Percentiles rank a stretch among this genome's conserved stretches.
These are phyloP conservation scores for Drosophila neonasuta DNA, from an alignment of 2,888 invertebrate species.

Conservation along the genomic window DNA sequence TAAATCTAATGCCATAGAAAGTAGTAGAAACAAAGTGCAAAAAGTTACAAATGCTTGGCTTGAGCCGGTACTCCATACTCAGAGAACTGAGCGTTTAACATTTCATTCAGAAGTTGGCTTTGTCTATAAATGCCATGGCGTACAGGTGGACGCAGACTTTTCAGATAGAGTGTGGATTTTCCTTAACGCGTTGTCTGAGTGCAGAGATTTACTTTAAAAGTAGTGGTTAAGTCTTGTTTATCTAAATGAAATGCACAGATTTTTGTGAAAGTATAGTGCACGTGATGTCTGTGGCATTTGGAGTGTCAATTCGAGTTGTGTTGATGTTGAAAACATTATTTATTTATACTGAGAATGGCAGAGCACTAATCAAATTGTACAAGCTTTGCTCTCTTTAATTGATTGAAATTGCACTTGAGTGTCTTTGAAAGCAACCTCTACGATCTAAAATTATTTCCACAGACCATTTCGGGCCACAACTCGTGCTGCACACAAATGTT, in stretches of 20 bases:
- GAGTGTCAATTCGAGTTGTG: neutral
- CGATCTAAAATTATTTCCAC: slow-evolving; percentile 15
- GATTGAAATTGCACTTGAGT: slow-evolving; percentile 5
- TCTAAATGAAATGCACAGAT: neutral
- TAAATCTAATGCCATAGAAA: slow-evolving; percentile 5
- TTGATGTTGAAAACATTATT: neutral
- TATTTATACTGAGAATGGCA: neutral
- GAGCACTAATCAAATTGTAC: neutral
- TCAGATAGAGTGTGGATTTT: neutral
- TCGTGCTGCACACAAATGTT: slow-evolving; percentile 13
- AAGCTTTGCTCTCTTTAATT: neutral
- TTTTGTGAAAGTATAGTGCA: neutral
- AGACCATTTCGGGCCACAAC: slow-evolving; percentile 28
- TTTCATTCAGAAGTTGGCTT: slow-evolving; percentile 32
- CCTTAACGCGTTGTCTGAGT: neutral
- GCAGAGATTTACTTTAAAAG: slow-evolving; percentile 8
- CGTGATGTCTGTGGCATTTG: neutral
- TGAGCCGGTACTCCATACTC: slow-evolving; percentile 29
- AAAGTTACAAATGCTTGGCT: slow-evolving; percentile 32
- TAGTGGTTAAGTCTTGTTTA: neutral
- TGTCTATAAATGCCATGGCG: slow-evolving; percentile 14
- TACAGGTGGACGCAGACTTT: neutral
- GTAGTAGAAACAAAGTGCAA: slow-evolving; percentile 8
- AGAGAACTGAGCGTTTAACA: slow-evolving; percentile 38
- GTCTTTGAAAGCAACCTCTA: neutral